A percentile compares a stretch with the other conserved stretches of the same genome.
These are phyloP conservation scores for Conus ventricosus DNA, from an alignment of 1,140 invertebrate genomes.

Conservation along the genomic window DNA sequence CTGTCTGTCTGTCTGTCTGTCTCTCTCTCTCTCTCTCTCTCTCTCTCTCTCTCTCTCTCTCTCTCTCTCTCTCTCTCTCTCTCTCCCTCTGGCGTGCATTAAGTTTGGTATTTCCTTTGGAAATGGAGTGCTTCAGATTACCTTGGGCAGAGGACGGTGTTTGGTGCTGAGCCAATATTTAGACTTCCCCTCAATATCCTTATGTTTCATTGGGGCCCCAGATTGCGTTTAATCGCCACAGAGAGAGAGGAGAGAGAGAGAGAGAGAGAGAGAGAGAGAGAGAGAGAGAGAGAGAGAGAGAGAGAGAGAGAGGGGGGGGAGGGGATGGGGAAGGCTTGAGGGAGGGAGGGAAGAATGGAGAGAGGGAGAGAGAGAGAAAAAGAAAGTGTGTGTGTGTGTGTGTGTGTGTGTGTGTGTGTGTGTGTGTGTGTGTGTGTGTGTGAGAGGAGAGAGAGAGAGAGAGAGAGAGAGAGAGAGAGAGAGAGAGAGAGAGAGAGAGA, in stretches of 20 bases:
- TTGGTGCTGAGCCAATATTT: background rate
- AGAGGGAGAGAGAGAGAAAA: conserved; percentile 49
- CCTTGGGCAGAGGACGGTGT: background rate
- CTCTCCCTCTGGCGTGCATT: no score
- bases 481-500: no score
- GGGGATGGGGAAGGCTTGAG: conserved; percentile 36
- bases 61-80: no score
- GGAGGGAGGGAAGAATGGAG: conserved; percentile 53
- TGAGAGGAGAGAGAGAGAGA: no score
- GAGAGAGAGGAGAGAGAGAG: conserved; percentile 24
- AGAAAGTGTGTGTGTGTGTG: background rate
- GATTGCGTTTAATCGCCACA: background rate
- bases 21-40: no score
- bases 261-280: conserved; percentile 58
- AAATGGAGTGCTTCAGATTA: background rate
- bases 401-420: no score
- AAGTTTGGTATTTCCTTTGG: background rate
- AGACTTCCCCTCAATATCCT: background rate
- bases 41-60: no score
- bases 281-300: conserved; percentile 51
- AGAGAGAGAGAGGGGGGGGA: background rate
- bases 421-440: no score
- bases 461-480: no score
- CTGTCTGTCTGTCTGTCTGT: background rate
- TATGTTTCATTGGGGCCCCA: background rate